Conservation (phyloP, 2,113 vertebrate species). For the Gopherus evgoodei region DNA sequence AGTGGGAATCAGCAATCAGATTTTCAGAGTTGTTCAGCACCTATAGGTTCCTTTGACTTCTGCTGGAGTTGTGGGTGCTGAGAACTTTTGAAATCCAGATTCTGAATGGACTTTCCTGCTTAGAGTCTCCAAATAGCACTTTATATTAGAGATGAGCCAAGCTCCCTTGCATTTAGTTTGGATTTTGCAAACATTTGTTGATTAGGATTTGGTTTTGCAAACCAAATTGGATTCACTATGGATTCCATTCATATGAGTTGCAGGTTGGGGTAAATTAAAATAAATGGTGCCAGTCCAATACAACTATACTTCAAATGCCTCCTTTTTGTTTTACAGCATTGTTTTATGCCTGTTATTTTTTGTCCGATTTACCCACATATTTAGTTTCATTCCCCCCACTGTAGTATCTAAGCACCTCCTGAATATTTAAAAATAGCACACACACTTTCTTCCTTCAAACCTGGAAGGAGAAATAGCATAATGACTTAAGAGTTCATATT, state of each 20-base stretch:
- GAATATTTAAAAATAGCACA: neutral
- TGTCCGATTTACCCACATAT: neutral
- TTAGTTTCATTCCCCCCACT: neutral
- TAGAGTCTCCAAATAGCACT: conserved; percentile 12
- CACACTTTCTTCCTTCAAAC: neutral
- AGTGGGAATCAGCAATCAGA: neutral
- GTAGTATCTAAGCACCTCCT: neutral
- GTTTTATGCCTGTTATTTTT: neutral
- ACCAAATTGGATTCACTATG: neutral
- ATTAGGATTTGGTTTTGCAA: neutral
- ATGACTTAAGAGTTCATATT: neutral
- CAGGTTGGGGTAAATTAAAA: neutral
- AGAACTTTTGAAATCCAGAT: neutral
- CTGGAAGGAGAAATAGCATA: neutral
- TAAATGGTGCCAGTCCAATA: neutral
- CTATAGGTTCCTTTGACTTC: too few relatives aligned
- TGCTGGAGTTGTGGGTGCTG: neutral
- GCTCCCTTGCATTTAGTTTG: neutral
- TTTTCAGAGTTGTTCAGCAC: neutral
- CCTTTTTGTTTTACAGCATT: neutral
- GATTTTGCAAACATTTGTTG: neutral
- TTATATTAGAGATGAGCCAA: neutral
- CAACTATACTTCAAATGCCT: neutral
- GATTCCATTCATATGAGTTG: neutral
- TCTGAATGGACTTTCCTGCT: conserved; percentile 7